Evolutionary conservation across 2,113 vertebrate species (phyloP).

Genomic region (Cyprinodon tularosa): DNA sequence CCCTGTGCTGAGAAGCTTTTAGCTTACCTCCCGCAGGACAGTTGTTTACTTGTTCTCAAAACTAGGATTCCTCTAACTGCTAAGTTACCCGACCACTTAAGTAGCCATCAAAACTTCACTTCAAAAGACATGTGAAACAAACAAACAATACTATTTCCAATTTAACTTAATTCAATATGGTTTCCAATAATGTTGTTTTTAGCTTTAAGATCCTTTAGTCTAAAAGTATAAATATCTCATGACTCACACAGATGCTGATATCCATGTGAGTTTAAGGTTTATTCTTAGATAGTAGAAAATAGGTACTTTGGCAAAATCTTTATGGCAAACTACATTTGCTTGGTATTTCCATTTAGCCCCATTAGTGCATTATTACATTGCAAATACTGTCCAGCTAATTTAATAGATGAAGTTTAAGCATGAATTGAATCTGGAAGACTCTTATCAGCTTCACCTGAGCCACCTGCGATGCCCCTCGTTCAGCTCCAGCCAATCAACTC

Average conservation of each 20-base stretch:
- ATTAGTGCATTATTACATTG: not conserved
- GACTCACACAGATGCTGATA: constrained; percentile 11
- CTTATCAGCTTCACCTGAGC: too few relatives aligned
- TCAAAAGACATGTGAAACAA: not conserved
- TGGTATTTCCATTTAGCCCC: not conserved
- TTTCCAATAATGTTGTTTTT: not conserved
- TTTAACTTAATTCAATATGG: not conserved
- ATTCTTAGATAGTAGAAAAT: not conserved
- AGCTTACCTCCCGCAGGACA: not conserved
- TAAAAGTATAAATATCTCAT: not conserved
- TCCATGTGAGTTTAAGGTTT: constrained; percentile 9
- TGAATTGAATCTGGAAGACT: too few relatives aligned
- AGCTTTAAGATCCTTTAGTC: constrained; percentile 8
- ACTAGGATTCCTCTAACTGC: not conserved
- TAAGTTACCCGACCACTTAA: not conserved
- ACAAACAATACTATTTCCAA: not conserved
- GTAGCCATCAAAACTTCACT: not conserved
- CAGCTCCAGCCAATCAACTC: too few relatives aligned
- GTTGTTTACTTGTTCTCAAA: not conserved
- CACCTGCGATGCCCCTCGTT: too few relatives aligned
- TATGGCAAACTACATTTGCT: not conserved
- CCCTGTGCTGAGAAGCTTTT: not conserved
- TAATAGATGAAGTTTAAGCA: not conserved
- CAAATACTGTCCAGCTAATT: constrained; percentile 26
- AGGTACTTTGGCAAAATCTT: not conserved